Evolutionary conservation across 2,888 invertebrate species (phyloP).

Genomic region (Yponomeuta malinellus): DNA sequence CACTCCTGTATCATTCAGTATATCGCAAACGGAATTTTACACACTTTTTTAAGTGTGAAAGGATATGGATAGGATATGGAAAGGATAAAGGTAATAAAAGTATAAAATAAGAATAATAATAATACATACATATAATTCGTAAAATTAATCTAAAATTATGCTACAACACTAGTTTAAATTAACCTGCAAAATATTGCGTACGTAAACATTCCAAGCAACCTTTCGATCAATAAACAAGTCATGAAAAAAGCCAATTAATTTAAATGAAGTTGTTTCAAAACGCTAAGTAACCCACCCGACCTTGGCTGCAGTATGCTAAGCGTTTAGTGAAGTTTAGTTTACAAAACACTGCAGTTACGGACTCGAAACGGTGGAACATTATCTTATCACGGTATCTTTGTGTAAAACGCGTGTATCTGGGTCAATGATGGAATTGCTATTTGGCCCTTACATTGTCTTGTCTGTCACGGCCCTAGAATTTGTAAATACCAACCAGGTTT

Average conservation of each 20-base stretch:
- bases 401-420: slow-evolving; percentile 8
- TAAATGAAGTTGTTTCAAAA: slow-evolving; percentile 2
- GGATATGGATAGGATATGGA: too few species aligned
- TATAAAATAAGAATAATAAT: too few species aligned
- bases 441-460: neutral
- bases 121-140: too few species aligned
- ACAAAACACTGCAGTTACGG: neutral
- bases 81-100: too few species aligned
- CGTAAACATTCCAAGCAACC: neutral
- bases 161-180: neutral
- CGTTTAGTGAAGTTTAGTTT: neutral
- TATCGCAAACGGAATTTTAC: too few species aligned
- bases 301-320: neutral
- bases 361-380: neutral
- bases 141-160: too few species aligned
- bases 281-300: neutral
- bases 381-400: slow-evolving; percentile 11
- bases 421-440: neutral
- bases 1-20: too few species aligned
- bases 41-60: too few species aligned
- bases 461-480: neutral
- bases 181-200: neutral
- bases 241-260: slow-evolving; percentile 1
- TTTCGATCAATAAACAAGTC: neutral
- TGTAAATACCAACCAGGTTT: neutral